Evolutionary conservation across 35 echinoderm and acorn worm genomes (phyloP), one percentile per base, ranked within the genome.

Genomic region (Lytechinus variegatus): DNA sequence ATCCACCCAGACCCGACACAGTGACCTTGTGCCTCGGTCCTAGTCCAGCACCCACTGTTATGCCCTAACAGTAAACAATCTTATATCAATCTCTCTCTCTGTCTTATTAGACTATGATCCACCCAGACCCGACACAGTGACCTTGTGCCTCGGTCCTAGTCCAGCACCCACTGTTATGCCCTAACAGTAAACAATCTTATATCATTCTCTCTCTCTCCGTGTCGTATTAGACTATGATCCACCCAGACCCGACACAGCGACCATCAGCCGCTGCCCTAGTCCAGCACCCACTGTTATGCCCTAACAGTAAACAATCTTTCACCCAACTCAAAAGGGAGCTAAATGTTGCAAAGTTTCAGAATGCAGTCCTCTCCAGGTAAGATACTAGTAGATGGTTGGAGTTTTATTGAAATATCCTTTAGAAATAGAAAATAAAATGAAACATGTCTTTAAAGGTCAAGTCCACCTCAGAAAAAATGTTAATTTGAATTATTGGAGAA

Each of bases 311-410:
- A 27, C 91, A 94, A 54, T 95, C 97, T 9, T 97, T 97, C 61
- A 98, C 97, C 11, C 89, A 97, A 79, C 96, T 99, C 12, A 99
- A 97, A 90, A 96, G 96, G 72, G 98, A 99, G 95, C 92, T 99
- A 9, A 99, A 99, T 93, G 97, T 96, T 6, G 98, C 98, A 52
- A 99, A 99, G 54, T 99, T 99, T 61, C 98, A 99, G 95, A 99
- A 99, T 99, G 98, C 97, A 28, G 95, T 99, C 0, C 91, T 99
- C 19, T 98, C 98, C 91, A 98, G 98, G 98, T 98, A 96, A 94
- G 95, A 95, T 54, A 44, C 33, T 44, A 44, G 33, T 58, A 58
- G 56, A 58, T 58, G 56, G 8, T 58, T 58, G 56, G 12, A 58
- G 56, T 58, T 58, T 58, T 58, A 58, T 58, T 58, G 56, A 58